Evolutionary conservation across 2,113 vertebrate genomes (phyloP).

Genomic region (Eulemur macaco): DNA sequence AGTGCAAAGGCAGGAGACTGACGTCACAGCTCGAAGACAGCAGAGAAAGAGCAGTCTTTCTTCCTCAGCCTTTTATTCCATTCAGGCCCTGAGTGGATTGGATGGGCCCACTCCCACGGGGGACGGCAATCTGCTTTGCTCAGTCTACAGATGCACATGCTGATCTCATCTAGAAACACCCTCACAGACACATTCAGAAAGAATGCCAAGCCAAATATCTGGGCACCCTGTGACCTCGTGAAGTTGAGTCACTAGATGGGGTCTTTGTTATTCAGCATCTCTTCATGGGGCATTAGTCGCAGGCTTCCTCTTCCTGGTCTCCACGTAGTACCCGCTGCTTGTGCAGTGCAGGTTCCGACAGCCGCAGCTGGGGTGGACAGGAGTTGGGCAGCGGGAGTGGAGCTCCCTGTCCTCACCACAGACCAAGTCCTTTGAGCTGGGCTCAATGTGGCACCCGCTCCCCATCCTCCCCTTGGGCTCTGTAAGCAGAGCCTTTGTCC

Average conservation of each 20-base stretch:
- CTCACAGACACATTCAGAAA: background rate
- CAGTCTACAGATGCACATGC: background rate
- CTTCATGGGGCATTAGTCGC: background rate
- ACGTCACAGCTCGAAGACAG: background rate
- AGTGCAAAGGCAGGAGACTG: background rate
- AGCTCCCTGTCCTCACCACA: background rate
- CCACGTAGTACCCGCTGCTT: accelerated
- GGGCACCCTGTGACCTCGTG: background rate
- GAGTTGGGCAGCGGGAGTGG: background rate
- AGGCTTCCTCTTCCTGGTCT: background rate
- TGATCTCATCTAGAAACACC: background rate
- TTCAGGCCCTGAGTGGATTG: no score
- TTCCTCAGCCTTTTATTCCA: background rate
- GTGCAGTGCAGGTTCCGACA: background rate
- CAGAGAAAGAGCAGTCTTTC: background rate
- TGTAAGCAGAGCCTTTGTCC: background rate
- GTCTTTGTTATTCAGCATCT: background rate
- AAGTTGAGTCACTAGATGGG: background rate
- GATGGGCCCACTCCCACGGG: accelerated
- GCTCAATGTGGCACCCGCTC: no score
- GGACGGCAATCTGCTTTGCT: background rate
- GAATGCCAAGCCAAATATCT: background rate
- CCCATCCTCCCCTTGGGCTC: background rate
- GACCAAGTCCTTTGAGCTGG: background rate
- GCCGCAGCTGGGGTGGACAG: background rate